These are phyloP conservation scores for Menidia beryllina DNA, from an alignment of 2,113 vertebrate species.

Conservation along the genomic window DNA sequence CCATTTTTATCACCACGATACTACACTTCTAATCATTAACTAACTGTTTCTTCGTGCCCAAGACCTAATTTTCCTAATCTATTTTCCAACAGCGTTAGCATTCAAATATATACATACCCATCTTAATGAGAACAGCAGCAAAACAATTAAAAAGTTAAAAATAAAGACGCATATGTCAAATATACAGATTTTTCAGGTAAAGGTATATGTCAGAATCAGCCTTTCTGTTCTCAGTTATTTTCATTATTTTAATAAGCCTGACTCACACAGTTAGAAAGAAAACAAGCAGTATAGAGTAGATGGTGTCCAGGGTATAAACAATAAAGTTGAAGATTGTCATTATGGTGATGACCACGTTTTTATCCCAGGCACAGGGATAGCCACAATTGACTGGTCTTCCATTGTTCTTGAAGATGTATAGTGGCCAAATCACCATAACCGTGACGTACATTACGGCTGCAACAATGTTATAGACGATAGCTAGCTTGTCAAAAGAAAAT, in stretches of 20 bases:
- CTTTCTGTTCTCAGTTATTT: slow-evolving; percentile 3
- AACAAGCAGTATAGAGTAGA: slow-evolving; percentile 84
- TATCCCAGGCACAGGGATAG: slow-evolving; percentile 66
- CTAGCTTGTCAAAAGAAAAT: slow-evolving; percentile 78
- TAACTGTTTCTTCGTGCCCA: background rate
- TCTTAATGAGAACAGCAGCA: background rate
- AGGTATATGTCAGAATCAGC: background rate
- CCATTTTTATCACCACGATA: slow-evolving; percentile 38
- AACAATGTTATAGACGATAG: slow-evolving; percentile 82
- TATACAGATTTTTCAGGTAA: background rate
- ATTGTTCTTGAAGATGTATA: slow-evolving; percentile 72
- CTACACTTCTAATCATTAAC: slow-evolving; percentile 58
- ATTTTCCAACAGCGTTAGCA: background rate
- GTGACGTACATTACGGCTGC: slow-evolving; percentile 85
- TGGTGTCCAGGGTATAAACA: slow-evolving; percentile 84
- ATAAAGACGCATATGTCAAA: background rate
- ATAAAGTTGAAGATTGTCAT: slow-evolving; percentile 86
- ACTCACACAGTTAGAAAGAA: slow-evolving; percentile 66
- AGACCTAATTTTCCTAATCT: background rate
- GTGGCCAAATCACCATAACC: slow-evolving; percentile 86
- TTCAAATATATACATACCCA: background rate
- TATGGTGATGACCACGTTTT: slow-evolving; percentile 82
- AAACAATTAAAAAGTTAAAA: background rate
- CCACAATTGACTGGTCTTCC: accelerated
- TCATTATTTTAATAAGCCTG: background rate